A percentile compares a stretch with the other conserved stretches of the same genome.
phyloP scores from a whole-genome alignment of 1,140 invertebrate species.

The Acyrthosiphon pisum region DNA sequence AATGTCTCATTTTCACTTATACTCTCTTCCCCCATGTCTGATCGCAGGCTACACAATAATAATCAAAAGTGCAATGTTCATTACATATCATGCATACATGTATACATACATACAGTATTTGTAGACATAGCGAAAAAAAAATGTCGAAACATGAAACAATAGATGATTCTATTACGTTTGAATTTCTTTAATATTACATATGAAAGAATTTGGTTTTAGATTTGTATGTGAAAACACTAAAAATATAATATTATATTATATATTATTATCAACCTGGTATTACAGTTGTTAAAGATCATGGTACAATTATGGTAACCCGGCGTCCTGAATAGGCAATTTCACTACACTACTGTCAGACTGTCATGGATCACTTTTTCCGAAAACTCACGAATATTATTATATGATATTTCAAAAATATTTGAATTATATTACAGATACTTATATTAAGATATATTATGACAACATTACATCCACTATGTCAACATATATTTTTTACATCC shows the following conservation, averaged over 20 bases:
- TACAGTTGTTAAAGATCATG: too few species aligned
- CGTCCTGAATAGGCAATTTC: neutral
- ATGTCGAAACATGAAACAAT: neutral
- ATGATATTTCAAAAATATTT: neutral
- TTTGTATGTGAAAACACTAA: neutral
- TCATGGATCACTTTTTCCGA: neutral
- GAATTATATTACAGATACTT: neutral
- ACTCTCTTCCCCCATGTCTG: neutral
- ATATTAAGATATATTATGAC: neutral
- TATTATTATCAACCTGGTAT: neutral
- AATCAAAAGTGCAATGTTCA: constrained; percentile 2
- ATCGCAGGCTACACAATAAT: neutral
- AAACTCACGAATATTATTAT: neutral
- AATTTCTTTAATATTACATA: neutral
- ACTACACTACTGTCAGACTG: neutral
- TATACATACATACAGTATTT: neutral
- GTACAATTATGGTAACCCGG: neutral
- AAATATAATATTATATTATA: neutral
- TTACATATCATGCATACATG: too few species aligned
- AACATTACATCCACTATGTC: neutral
- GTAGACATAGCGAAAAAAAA: neutral
- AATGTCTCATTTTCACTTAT: constrained; percentile 26
- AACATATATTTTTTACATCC: neutral
- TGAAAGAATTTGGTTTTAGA: neutral
- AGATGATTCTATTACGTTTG: neutral